Base-by-base conservation (phyloP, 2,113 vertebrate genomes). In the Geococcyx californianus region DNA sequence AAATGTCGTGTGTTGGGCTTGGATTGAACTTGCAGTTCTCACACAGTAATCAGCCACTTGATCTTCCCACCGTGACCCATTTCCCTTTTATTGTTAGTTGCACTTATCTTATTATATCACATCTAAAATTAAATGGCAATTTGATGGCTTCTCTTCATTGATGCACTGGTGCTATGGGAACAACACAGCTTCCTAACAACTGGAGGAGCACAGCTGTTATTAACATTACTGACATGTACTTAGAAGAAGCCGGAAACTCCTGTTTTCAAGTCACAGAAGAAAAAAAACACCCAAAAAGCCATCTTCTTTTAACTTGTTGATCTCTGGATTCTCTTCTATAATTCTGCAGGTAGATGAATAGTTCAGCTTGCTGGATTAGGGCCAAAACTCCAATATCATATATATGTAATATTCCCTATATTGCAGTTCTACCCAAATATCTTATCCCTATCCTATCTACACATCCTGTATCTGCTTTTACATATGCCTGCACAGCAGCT, bases 51-150 rank as follows among this genome's bases (percentile, higher is more conserved):
- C 94, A 92, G 85, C 49, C 60, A 78, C 83, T 44, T 72, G 29
- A 95, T 95, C 95, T 96, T 92, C 76, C 79, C 0, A 2, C 77
- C 20, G 9, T 84, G 88, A 79, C 70, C 68, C 70, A 74, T 76
- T 97, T 96, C 78, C 94, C 77, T 86, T 86, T 87, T 54, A 91
- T 95, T 96, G 90, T 97, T 96, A 92, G 74, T 66, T 60, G 42
- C 62, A 89, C 83, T 93, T 92, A 94, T 94, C 94, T 90, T 45
- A 52, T 84, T 95, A 51, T 92, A 89, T 83, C 64, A 15, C 64
- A 58, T 86, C 89, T 73, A 91, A 93, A 95, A 85, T 92, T 90
- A 96, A 84, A 94, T 72, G 56, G 74, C 74, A 95, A 42, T 52
- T 76, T 64, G 79, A 95, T 44, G 21, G 51, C 60, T 68, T 85